These are phyloP conservation scores for Emydocephalus ijimae DNA, from an alignment of 2,113 vertebrate species.

Conservation along the genomic window DNA sequence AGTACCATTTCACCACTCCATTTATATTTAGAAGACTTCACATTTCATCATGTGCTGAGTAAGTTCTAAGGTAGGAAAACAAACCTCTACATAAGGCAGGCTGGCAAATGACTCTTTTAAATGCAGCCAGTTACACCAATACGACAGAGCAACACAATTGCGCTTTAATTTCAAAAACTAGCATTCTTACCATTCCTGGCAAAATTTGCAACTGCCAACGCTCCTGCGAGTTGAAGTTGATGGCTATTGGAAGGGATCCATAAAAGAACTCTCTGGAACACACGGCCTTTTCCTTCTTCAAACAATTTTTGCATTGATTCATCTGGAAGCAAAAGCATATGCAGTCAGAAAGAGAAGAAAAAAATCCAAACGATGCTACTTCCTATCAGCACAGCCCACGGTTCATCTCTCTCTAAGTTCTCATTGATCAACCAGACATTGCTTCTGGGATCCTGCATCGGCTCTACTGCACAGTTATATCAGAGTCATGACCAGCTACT, in stretches of 20 bases:
- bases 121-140: neutral
- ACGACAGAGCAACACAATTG: neutral
- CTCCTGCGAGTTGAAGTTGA: conserved; percentile 94
- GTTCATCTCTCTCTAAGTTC: neutral
- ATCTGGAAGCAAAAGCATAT: conserved; percentile 69
- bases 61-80: neutral
- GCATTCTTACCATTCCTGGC: conserved; percentile 87
- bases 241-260: conserved; percentile 97
- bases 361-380: no score
- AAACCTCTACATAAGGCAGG: neutral
- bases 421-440: neutral
- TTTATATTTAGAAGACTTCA: neutral
- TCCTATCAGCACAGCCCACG: neutral
- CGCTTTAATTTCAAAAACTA: neutral
- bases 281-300: conserved; percentile 93
- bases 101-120: neutral
- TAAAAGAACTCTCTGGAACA: conserved; percentile 93
- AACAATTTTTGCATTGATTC: conserved; percentile 99
- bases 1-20: neutral
- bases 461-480: neutral
- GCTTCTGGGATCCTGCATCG: neutral
- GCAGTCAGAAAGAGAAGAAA: neutral
- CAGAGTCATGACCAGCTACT: conserved; percentile 2
- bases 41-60: neutral
- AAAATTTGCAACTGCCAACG: conserved; percentile 96